Conservation (phyloP, 2,888 invertebrate species). For the Drosophila greeni region DNA sequence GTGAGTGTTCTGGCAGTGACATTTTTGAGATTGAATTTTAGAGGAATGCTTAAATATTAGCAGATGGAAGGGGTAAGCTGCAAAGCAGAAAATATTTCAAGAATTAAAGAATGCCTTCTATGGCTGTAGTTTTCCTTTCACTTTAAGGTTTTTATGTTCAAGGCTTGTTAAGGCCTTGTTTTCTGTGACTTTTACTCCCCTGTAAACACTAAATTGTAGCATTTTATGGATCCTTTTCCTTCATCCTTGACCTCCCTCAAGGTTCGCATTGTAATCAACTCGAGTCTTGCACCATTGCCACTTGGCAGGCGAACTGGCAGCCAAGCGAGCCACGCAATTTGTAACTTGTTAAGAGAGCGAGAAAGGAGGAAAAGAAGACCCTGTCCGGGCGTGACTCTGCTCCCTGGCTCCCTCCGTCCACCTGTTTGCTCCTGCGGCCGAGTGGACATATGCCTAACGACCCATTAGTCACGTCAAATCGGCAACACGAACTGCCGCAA, state of each 20-base stretch:
- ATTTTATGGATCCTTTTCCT: not conserved
- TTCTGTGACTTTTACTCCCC: not conserved
- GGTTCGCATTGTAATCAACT: slow-evolving; percentile 30
- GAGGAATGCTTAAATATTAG: not conserved
- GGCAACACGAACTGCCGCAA: slow-evolving; percentile 48
- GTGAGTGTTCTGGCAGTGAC: slow-evolving; percentile 55
- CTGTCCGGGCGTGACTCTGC: slow-evolving; percentile 18
- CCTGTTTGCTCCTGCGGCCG: slow-evolving; percentile 13
- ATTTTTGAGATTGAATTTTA: slow-evolving; percentile 15
- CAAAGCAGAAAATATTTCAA: not conserved
- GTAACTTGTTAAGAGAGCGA: slow-evolving; percentile 32
- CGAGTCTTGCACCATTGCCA: slow-evolving; percentile 28
- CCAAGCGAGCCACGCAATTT: slow-evolving; percentile 53
- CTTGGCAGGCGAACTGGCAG: slow-evolving; percentile 33
- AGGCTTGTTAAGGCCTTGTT: not conserved
- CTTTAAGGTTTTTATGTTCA: not conserved
- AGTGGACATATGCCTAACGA: slow-evolving; percentile 55
- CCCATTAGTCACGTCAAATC: slow-evolving; percentile 71
- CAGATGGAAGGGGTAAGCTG: slow-evolving; percentile 5
- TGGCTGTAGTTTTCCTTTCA: not conserved
- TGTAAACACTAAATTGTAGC: slow-evolving; percentile 7
- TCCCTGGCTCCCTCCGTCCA: not conserved
- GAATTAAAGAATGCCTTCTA: not conserved
- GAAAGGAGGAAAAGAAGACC: not conserved
- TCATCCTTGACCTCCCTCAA: slow-evolving; percentile 31